These are phyloP conservation scores for Syngnathus acus DNA, from an alignment of 2,797 vertebrate genomes.

Conservation along the genomic window DNA sequence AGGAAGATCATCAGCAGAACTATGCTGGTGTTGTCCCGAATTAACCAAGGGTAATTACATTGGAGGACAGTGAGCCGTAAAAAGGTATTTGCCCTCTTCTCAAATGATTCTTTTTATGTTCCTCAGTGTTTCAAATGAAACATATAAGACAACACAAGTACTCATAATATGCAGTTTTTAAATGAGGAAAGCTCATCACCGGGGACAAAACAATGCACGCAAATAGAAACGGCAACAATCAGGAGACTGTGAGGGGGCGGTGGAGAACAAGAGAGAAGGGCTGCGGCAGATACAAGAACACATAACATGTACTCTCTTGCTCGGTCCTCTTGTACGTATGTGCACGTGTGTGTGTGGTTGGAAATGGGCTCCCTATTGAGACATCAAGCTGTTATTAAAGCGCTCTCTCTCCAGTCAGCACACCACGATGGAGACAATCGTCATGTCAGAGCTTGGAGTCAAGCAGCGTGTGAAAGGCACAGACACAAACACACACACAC, in stretches of 20 bases:
- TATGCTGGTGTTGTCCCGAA: too few relatives aligned
- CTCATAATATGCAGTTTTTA: too few relatives aligned
- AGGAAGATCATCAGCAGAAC: too few relatives aligned
- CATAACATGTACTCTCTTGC: neutral
- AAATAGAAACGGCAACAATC: conserved; percentile 15
- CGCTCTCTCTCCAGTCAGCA: conserved; percentile 11
- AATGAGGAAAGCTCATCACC: conserved; percentile 12
- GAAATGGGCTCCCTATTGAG: conserved; percentile 27
- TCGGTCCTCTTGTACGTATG: neutral
- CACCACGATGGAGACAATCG: conserved; percentile 30
- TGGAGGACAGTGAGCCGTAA: too few relatives aligned
- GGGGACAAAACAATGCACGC: conserved; percentile 18
- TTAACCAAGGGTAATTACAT: too few relatives aligned
- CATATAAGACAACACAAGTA: too few relatives aligned
- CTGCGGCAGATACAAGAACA: neutral
- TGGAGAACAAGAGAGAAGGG: neutral
- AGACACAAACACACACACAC: neutral
- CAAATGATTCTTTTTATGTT: too few relatives aligned
- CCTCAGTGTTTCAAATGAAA: too few relatives aligned
- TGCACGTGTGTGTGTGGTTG: neutral
- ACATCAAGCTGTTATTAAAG: conserved; percentile 32
- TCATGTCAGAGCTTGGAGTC: conserved; percentile 20
- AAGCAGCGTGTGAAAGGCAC: conserved; percentile 8
- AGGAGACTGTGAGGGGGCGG: conserved; percentile 6
- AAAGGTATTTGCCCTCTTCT: too few relatives aligned